phyloP scores from a whole-genome alignment of 2,113 vertebrate species.

The Alectura lathami region DNA sequence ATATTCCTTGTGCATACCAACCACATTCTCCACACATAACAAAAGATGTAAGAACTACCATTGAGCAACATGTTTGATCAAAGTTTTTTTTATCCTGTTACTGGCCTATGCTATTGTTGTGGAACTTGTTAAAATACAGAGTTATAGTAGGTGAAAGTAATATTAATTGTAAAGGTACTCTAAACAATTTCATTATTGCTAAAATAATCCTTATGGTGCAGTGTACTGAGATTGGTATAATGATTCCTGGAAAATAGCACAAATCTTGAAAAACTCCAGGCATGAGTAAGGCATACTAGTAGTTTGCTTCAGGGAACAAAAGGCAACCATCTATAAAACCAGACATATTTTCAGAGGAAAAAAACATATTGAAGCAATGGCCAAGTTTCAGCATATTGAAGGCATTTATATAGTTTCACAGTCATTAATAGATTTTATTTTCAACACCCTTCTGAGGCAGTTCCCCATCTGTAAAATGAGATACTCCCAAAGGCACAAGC shows the following conservation, averaged over 20 bases:
- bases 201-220: background rate
- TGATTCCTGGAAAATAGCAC: background rate
- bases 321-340: slow-evolving; percentile 49
- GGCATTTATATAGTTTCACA: slow-evolving; percentile 33
- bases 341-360: slow-evolving; percentile 17
- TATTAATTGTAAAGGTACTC: background rate
- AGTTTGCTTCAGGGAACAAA: slow-evolving; percentile 40
- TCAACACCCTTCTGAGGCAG: slow-evolving; percentile 51
- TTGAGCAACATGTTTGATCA: background rate
- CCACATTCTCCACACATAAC: background rate
- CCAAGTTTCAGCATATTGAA: slow-evolving; percentile 56
- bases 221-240: background rate
- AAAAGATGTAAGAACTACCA: background rate
- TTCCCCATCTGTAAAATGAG: background rate
- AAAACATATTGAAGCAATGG: background rate
- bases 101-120: background rate
- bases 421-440: slow-evolving; percentile 57
- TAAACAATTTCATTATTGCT: background rate
- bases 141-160: background rate
- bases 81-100: background rate
- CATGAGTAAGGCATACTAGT: slow-evolving; percentile 11
- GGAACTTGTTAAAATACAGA: background rate
- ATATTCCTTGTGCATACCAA: accelerated
- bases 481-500: slow-evolving; percentile 32
- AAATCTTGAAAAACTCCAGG: slow-evolving; percentile 10